Conservation (phyloP, 2,888 invertebrate genomes). For the Torymus aiolomorphi region DNA sequence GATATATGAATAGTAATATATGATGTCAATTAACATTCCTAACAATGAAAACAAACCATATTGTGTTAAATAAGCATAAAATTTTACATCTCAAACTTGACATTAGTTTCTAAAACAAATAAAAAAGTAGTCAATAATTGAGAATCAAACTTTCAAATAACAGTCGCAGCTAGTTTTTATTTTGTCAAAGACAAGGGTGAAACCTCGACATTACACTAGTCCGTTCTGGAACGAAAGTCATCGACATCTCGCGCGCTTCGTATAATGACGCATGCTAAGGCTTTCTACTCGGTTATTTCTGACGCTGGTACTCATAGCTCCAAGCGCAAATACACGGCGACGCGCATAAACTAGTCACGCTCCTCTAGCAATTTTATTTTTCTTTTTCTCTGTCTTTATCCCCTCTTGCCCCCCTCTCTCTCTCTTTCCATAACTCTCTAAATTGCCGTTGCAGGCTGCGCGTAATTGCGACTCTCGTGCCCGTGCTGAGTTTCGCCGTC, state of each 20-base stretch:
- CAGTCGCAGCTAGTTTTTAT: too few relatives aligned
- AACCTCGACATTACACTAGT: too few relatives aligned
- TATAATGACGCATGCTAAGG: neutral
- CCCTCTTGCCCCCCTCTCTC: neutral
- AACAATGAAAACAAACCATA: too few relatives aligned
- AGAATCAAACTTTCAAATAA: too few relatives aligned
- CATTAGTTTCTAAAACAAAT: too few relatives aligned
- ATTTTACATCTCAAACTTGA: too few relatives aligned
- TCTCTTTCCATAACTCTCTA: slow-evolving; percentile 1
- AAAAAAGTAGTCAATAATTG: too few relatives aligned
- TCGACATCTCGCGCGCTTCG: neutral
- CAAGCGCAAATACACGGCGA: neutral
- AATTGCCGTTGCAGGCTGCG: slow-evolving; percentile 60
- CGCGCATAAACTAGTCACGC: slow-evolving; percentile 15
- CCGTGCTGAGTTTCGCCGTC: slow-evolving; percentile 58
- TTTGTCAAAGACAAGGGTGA: too few relatives aligned
- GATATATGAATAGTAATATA: too few relatives aligned
- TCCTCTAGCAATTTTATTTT: neutral
- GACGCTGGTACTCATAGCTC: too few relatives aligned
- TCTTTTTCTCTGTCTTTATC: neutral
- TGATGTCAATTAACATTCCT: too few relatives aligned
- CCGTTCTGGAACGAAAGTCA: neutral
- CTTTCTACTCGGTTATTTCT: slow-evolving; percentile 21
- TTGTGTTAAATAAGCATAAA: too few relatives aligned
- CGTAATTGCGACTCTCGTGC: slow-evolving; percentile 59